phyloP scores from a whole-genome alignment of 1,140 invertebrate species.

The Nilaparvata lugens region DNA sequence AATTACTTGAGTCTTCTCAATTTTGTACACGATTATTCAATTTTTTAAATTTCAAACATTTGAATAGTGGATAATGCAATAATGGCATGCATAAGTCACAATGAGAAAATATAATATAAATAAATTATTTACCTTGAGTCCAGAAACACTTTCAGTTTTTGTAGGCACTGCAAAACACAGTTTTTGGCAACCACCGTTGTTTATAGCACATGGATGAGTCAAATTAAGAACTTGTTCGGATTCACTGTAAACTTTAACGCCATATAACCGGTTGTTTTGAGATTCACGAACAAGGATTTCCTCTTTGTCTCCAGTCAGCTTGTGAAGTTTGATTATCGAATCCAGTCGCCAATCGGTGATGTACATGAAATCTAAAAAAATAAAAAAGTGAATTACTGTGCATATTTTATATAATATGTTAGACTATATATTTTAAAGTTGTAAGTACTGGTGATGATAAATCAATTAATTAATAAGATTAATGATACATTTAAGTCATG shows the following conservation, averaged over 20 bases:
- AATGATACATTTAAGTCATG: too few species aligned
- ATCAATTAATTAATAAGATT: too few species aligned
- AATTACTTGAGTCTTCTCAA: too few species aligned
- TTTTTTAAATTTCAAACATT: too few species aligned
- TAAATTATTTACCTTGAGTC: conserved; percentile 4
- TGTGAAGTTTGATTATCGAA: conserved; percentile 86
- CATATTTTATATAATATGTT: too few species aligned
- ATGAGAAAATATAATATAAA: background rate
- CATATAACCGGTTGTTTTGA: conserved; percentile 82
- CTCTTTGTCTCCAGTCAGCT: conserved; percentile 77
- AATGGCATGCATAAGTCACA: too few species aligned
- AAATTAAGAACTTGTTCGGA: conserved; percentile 60
- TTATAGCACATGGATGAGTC: conserved; percentile 70
- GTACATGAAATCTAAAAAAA: conserved; percentile 74
- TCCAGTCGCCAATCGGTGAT: conserved; percentile 96
- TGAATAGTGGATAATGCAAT: too few species aligned
- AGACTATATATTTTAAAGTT: too few species aligned
- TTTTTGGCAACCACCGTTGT: conserved; percentile 88
- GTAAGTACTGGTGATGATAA: too few species aligned
- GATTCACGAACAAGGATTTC: conserved; percentile 77
- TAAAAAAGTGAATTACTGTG: too few species aligned
- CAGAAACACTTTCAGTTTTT: conserved; percentile 19
- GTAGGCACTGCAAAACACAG: conserved; percentile 78
- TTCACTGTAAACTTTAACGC: conserved; percentile 83
- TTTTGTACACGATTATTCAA: too few species aligned